phyloP scores from a whole-genome alignment of 2,797 vertebrate species.

The Lacerta viridis region DNA sequence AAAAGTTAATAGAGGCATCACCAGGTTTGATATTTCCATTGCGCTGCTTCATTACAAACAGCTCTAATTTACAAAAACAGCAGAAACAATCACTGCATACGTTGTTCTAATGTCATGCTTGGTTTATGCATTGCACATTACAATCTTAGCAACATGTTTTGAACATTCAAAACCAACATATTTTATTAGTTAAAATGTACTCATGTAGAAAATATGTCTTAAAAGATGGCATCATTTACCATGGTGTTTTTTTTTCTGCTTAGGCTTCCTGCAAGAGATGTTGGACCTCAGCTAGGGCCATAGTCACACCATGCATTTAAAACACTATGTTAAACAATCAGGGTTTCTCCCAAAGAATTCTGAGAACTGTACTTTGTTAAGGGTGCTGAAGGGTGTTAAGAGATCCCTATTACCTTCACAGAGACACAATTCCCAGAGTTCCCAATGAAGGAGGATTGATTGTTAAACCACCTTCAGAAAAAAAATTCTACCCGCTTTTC shows the following conservation, averaged over 20 bases:
- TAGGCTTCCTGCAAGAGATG: background rate
- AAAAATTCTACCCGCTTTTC: too few relatives aligned
- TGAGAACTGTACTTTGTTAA: too few relatives aligned
- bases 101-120: constrained; percentile 21
- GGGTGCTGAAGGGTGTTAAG: too few relatives aligned
- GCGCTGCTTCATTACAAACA: background rate
- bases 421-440: too few relatives aligned
- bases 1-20: constrained; percentile 2
- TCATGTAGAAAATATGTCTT: background rate
- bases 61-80: constrained; percentile 9
- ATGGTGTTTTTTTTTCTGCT: background rate
- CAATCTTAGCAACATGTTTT: constrained; percentile 5
- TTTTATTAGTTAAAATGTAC: constrained; percentile 13
- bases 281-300: background rate
- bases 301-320: too few relatives aligned
- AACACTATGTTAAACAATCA: too few relatives aligned
- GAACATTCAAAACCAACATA: constrained; percentile 6
- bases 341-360: too few relatives aligned
- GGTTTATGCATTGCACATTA: constrained; percentile 1
- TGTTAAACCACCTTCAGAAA: too few relatives aligned
- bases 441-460: too few relatives aligned
- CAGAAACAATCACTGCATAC: constrained; percentile 6
- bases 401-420: too few relatives aligned
- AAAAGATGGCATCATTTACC: background rate
- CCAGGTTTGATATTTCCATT: background rate